A percentile compares a stretch with the other conserved stretches of the same genome.
Evolutionary conservation across 1,140 invertebrate species (phyloP).

Genomic region (Antheraea mylitta): DNA sequence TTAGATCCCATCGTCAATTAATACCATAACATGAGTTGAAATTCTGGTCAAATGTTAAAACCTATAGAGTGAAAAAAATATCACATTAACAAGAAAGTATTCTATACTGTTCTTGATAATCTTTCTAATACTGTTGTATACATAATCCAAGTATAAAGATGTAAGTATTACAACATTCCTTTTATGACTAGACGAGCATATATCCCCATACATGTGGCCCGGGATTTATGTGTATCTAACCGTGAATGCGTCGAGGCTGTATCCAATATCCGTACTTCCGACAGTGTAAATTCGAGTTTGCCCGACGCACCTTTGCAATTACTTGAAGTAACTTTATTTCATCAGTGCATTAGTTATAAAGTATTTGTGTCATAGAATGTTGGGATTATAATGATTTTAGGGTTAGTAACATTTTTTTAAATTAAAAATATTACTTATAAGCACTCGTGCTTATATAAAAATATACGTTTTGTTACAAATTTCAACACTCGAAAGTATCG

Average conservation of each 20-base stretch:
- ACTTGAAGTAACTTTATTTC: background rate
- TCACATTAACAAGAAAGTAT: background rate
- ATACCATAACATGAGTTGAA: no score
- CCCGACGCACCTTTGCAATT: background rate
- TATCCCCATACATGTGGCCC: background rate
- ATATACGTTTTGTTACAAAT: no score
- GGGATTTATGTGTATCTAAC: background rate
- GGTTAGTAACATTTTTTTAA: no score
- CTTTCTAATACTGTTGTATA: background rate
- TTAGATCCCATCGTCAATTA: no score
- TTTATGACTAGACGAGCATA: background rate
- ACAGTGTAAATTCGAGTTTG: background rate
- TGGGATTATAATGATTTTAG: no score
- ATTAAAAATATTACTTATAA: no score
- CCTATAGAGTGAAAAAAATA: no score
- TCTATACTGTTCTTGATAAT: background rate
- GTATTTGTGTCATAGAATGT: background rate
- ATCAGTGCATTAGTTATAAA: background rate
- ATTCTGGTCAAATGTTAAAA: no score
- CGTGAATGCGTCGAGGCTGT: background rate
- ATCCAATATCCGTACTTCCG: background rate
- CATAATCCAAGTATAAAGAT: background rate
- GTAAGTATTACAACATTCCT: background rate
- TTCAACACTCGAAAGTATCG: no score
- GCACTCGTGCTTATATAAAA: no score